A percentile compares a stretch with the other conserved stretches of the same genome.
phyloP scores from a whole-genome alignment of 2,888 invertebrate genomes.

The Miltochrista miniata region DNA sequence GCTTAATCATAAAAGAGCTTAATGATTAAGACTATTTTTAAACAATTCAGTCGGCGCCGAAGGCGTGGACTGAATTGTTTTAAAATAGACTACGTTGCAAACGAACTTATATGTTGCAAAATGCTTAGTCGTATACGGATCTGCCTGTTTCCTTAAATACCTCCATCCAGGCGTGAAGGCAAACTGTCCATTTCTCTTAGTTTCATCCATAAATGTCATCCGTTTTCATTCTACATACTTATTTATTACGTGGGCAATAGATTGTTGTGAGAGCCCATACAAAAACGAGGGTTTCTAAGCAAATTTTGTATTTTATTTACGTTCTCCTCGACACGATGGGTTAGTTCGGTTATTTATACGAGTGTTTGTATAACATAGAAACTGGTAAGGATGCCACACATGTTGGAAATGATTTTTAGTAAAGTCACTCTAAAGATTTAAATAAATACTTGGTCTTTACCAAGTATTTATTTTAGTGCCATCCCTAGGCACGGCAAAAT shows the following conservation, averaged over 20 bases:
- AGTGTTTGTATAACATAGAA: conserved; percentile 31
- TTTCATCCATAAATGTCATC: neutral
- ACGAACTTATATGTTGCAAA: no score
- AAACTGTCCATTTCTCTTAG: no score
- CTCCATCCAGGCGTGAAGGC: no score
- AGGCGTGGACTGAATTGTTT: no score
- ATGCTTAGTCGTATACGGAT: no score
- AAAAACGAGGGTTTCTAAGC: conserved; percentile 23
- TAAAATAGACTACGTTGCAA: neutral
- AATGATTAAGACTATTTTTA: no score
- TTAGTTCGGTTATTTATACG: conserved; percentile 32
- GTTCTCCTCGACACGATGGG: conserved; percentile 23
- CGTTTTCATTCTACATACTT: neutral
- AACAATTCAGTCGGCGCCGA: no score
- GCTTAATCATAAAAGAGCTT: no score
- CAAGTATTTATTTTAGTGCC: neutral
- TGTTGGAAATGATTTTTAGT: neutral
- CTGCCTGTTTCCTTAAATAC: no score
- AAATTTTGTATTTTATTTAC: conserved; percentile 40
- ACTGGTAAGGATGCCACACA: conserved; percentile 21
- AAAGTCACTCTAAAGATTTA: no score
- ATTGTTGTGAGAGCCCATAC: conserved; percentile 11
- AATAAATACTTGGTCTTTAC: neutral
- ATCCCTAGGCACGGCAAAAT: neutral
- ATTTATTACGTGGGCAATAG: conserved; percentile 4